These are phyloP conservation scores for Eustalomyia histrio DNA, from an alignment of 2,888 invertebrate species.

Conservation along the genomic window DNA sequence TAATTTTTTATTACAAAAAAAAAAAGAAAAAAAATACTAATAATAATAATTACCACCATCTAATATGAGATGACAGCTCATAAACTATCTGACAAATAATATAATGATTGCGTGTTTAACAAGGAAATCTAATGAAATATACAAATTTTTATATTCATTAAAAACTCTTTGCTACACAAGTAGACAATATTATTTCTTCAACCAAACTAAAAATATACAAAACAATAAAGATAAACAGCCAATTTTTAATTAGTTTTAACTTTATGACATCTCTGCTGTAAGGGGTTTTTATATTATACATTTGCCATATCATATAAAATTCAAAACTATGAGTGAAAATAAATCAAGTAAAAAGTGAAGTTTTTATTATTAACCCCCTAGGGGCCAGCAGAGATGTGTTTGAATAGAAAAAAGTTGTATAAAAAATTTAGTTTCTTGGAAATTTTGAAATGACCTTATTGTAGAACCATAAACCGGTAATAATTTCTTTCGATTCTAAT, in stretches of 20 bases:
- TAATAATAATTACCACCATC: slow-evolving; percentile 61
- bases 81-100: slow-evolving; percentile 54
- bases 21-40: not conserved
- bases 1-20: slow-evolving; percentile 33
- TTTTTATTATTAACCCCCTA: slow-evolving; percentile 35
- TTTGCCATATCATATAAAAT: not conserved
- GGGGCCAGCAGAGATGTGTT: not conserved
- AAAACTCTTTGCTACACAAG: slow-evolving; percentile 10
- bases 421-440: not conserved
- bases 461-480: slow-evolving; percentile 34
- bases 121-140: slow-evolving; percentile 17
- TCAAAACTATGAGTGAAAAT: slow-evolving; percentile 19
- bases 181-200: not conserved
- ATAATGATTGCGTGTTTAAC: slow-evolving; percentile 36
- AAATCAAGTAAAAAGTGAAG: slow-evolving; percentile 35
- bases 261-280: slow-evolving; percentile 38
- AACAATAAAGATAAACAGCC: slow-evolving; percentile 31
- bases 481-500: slow-evolving; percentile 34
- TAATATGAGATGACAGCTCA: slow-evolving; percentile 60
- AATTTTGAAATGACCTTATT: slow-evolving; percentile 6
- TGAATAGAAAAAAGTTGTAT: not conserved
- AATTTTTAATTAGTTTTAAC: slow-evolving; percentile 50
- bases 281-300: not conserved
- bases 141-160: slow-evolving; percentile 2
- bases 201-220: not conserved